phyloP scores from a whole-genome alignment of 2,113 vertebrate species.

The Cebus imitator region DNA sequence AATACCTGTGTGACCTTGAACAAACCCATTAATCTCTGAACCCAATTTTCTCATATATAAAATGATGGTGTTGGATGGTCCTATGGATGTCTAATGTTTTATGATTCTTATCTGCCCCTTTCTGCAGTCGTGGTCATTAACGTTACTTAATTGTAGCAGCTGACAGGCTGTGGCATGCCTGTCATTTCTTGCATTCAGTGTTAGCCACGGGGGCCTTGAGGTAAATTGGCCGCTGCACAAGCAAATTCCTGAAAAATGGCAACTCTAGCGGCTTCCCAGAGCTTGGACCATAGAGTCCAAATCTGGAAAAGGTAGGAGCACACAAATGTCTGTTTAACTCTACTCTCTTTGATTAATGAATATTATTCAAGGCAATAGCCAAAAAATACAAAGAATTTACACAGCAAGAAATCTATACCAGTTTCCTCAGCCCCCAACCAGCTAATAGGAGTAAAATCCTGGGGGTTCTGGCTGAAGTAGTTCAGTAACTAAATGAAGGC shows the following conservation, averaged over 20 bases:
- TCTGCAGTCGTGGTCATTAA: neutral
- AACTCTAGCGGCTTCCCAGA: neutral
- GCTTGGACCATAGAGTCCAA: neutral
- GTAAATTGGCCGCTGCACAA: slow-evolving; percentile 23
- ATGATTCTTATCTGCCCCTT: neutral
- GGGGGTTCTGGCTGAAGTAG: slow-evolving; percentile 13
- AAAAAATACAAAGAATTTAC: slow-evolving; percentile 36
- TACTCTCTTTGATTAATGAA: neutral
- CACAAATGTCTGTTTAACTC: neutral
- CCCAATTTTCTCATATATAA: neutral
- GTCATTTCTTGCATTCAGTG: slow-evolving; percentile 35
- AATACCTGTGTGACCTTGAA: neutral
- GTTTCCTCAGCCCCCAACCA: neutral
- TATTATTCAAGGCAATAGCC: slow-evolving; percentile 4
- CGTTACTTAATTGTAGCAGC: slow-evolving; percentile 36
- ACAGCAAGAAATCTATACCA: neutral
- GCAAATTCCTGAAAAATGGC: slow-evolving; percentile 34
- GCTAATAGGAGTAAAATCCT: slow-evolving; percentile 11
- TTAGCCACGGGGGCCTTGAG: neutral
- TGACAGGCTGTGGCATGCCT: neutral
- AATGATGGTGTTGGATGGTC: neutral
- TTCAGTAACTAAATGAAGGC: slow-evolving; percentile 47
- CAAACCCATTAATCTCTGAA: neutral
- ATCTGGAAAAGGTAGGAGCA: neutral
- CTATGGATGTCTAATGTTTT: neutral